phyloP scores from a whole-genome alignment of 2,888 invertebrate species.

The Drosophila kanekoi region DNA sequence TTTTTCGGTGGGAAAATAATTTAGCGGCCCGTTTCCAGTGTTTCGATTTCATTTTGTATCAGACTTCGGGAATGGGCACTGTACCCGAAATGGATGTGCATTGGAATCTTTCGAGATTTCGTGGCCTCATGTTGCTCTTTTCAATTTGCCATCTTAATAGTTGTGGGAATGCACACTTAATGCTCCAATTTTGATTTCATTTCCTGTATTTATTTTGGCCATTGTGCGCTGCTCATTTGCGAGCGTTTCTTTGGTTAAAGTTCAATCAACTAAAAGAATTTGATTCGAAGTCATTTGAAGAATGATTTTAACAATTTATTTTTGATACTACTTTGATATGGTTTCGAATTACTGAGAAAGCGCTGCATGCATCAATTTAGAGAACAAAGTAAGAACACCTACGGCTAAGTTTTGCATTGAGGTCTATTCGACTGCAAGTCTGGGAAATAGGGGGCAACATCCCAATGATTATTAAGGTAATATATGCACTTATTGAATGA shows the following conservation, averaged over 20 bases:
- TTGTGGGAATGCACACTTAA: slow-evolving; percentile 66
- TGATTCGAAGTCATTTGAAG: slow-evolving; percentile 18
- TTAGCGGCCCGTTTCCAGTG: slow-evolving; percentile 28
- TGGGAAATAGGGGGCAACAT: slow-evolving; percentile 32
- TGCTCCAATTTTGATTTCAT: slow-evolving; percentile 12
- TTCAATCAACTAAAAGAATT: slow-evolving; percentile 56
- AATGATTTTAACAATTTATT: slow-evolving; percentile 7
- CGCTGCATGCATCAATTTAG: slow-evolving; percentile 6
- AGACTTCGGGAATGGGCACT: slow-evolving; percentile 47
- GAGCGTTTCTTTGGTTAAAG: slow-evolving; percentile 17
- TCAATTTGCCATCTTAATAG: slow-evolving; percentile 38
- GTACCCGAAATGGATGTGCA: slow-evolving; percentile 61
- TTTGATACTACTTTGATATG: slow-evolving; percentile 37
- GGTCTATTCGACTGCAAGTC: slow-evolving; percentile 37
- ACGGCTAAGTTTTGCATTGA: slow-evolving; percentile 34
- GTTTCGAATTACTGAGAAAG: slow-evolving; percentile 48
- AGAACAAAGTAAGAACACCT: slow-evolving; percentile 32
- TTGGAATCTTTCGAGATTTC: slow-evolving; percentile 50
- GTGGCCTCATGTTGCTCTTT: slow-evolving; percentile 69
- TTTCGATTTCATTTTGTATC: slow-evolving; percentile 50
- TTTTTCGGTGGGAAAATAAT: slow-evolving; percentile 75
- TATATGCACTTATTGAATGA: slow-evolving; percentile 6
- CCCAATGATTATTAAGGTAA: not conserved
- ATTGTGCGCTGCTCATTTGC: slow-evolving; percentile 50
- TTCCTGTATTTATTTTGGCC: not conserved